Percentiles rank a stretch among this genome's conserved stretches.
Conservation (phyloP, 2,113 vertebrate genomes). For the Cygnus atratus region DNA sequence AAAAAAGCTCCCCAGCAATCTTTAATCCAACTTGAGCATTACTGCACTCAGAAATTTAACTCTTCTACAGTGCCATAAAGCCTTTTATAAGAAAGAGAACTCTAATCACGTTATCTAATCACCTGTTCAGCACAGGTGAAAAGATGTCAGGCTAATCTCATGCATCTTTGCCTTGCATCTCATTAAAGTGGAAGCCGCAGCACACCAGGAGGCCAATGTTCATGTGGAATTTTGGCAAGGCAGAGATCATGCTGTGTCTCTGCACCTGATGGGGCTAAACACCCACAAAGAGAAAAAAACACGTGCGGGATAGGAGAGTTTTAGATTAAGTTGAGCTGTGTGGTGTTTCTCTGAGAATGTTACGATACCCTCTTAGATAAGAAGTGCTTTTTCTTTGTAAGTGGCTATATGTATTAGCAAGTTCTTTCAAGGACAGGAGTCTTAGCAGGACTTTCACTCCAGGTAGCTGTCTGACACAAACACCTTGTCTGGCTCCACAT, state of each 20-base stretch:
- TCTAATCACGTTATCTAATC: neutral
- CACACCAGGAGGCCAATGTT: rapidly evolving
- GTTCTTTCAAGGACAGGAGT: neutral
- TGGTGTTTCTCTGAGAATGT: neutral
- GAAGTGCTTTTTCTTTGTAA: neutral
- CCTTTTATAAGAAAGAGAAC: conserved; percentile 1
- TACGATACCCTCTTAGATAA: neutral
- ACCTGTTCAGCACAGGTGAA: rapidly evolving
- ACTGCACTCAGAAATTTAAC: neutral
- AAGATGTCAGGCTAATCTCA: neutral
- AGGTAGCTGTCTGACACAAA: neutral
- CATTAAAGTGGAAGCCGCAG: neutral
- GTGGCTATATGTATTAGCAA: neutral
- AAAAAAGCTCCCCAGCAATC: neutral
- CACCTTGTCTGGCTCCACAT: neutral
- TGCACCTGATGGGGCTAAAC: neutral
- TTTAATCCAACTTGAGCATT: neutral
- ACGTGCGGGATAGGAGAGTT: neutral
- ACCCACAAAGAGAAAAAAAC: neutral
- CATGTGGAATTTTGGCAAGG: neutral
- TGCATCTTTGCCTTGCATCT: neutral
- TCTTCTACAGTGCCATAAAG: neutral
- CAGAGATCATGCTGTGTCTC: neutral
- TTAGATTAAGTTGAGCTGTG: neutral
- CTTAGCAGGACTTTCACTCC: neutral